Conservation (phyloP, 2,113 vertebrate species). For the Cochlearius cochlearius region DNA sequence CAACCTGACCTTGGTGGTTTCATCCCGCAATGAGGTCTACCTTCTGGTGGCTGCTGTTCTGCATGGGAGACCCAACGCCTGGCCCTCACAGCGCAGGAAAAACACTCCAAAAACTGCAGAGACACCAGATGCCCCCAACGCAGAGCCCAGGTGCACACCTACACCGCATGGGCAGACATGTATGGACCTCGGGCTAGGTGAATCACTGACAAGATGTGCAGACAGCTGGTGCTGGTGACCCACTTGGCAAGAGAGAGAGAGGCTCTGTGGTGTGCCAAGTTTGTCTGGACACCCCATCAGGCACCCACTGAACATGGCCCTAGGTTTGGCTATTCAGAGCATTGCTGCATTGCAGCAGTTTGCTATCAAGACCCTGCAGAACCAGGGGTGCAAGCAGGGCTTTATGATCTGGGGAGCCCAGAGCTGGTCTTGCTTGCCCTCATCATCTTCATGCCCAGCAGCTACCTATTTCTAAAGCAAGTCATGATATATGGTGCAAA, state of each 20-base stretch:
- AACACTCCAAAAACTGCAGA: background rate
- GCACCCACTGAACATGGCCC: background rate
- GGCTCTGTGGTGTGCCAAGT: background rate
- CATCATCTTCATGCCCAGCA: background rate
- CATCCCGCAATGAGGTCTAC: background rate
- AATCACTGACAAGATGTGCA: background rate
- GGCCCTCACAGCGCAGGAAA: background rate
- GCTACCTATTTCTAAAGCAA: background rate
- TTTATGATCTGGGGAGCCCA: background rate
- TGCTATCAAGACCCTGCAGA: background rate
- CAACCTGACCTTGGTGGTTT: background rate
- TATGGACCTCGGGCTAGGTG: background rate
- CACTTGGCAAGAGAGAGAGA: background rate
- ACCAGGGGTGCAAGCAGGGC: background rate
- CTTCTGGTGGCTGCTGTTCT: background rate
- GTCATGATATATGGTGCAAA: background rate
- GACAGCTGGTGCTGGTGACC: background rate
- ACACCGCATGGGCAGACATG: accelerated
- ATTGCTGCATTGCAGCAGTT: background rate
- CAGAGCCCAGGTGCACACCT: background rate
- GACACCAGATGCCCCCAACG: accelerated
- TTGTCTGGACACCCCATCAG: background rate
- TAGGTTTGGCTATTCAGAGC: background rate
- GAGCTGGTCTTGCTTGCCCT: background rate
- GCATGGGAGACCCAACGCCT: background rate